Evolutionary conservation across 2,113 vertebrate species (phyloP), one percentile per base, ranked within the genome.

Genomic region (Mobula birostris): DNA sequence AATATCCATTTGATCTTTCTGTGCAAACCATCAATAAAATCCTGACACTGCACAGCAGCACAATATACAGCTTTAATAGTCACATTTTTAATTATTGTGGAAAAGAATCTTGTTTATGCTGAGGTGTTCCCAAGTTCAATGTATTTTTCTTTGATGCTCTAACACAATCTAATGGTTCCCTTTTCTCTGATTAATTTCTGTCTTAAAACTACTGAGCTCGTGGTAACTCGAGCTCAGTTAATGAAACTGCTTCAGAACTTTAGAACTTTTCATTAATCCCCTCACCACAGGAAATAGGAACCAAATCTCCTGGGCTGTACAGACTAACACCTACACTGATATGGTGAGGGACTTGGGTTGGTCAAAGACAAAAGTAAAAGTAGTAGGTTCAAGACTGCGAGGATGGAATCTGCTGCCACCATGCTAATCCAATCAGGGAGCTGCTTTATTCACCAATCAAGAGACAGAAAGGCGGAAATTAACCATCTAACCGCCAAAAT

Each of bases 151-250:
- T 85, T 85, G 82, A 85, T 58, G 48, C 11, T 85, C 82, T 85
- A 85, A 85, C 58, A 85, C 40, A 85, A 85, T 85, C 82, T 85
- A 56, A 85, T 85, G 82, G 21, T 24, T 85, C 82, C 82, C 82
- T 56, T 29, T 85, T 48, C 48, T 9, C 82, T 48, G 9, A 58
- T 85, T 85, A 56, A 56, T 85, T 48, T 85, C 82, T 48, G 48
- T 40, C 21, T 56, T 58, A 24, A 85, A 85, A 58, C 27, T 85
- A 56, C 48, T 85, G 40, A 85, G 24, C 48, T 9, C 21, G 48
- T 85, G 82, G 82, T 48, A 58, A 21, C 82, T 58, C 48, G 1
- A 24, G 82, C 19, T 85, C 48, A 85, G 48, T 85, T 24, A 85
- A 48, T 58, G 82, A 56, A 85, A 85, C 82, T 27, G 58, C 82